These are phyloP conservation scores for Florisuga fusca DNA, from an alignment of 2,797 vertebrate genomes.

Conservation along the genomic window DNA sequence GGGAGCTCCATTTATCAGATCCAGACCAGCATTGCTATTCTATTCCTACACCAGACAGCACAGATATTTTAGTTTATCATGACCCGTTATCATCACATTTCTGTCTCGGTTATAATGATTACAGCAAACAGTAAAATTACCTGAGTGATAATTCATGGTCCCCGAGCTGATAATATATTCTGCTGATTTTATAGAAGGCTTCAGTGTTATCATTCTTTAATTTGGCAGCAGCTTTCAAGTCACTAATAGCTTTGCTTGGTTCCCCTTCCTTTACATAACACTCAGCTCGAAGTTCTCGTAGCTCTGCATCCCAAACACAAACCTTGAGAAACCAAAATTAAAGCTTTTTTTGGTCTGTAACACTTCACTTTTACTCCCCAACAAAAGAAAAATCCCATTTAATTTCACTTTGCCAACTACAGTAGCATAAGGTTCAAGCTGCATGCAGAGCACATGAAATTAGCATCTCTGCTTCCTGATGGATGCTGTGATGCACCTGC, in stretches of 20 bases:
- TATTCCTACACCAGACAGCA: background rate
- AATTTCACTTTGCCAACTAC: slow-evolving; percentile 46
- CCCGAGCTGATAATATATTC: slow-evolving; percentile 93
- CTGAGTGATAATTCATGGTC: slow-evolving; percentile 96
- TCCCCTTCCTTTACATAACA: slow-evolving; percentile 93
- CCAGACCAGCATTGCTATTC: background rate
- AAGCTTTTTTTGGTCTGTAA: slow-evolving; percentile 51
- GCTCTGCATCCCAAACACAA: slow-evolving; percentile 92
- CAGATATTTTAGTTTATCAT: background rate
- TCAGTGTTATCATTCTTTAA: slow-evolving; percentile 94
- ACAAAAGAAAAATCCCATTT: background rate
- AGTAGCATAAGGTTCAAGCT: slow-evolving; percentile 44
- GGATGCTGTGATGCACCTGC: slow-evolving; percentile 68
- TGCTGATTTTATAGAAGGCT: slow-evolving; percentile 96
- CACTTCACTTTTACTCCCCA: slow-evolving; percentile 16
- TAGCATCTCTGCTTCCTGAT: slow-evolving; percentile 52
- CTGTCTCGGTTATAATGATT: background rate
- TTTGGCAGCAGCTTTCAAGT: slow-evolving; percentile 95
- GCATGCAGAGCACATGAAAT: slow-evolving; percentile 35
- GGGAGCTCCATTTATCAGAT: background rate
- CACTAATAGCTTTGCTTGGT: slow-evolving; percentile 92
- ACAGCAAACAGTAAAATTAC: slow-evolving; percentile 77
- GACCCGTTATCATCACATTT: background rate
- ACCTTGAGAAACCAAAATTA: slow-evolving; percentile 85
- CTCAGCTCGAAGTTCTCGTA: slow-evolving; percentile 94